Conservation (phyloP, 2,113 vertebrate species). For the Etia nguti region DNA sequence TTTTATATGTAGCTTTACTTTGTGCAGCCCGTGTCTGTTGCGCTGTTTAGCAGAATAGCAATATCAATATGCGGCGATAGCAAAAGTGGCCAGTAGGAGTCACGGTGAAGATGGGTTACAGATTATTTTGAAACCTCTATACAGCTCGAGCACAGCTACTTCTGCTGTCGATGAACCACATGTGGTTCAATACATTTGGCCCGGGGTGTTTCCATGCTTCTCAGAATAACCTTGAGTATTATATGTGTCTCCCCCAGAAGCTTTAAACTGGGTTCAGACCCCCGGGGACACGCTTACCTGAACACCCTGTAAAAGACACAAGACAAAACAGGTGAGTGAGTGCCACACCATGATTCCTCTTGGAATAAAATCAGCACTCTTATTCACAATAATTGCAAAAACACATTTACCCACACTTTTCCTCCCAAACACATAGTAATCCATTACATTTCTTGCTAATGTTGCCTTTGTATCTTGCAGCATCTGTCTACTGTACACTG, state of each 20-base stretch:
- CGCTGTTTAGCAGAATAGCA: not conserved
- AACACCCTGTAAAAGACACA: fast-evolving
- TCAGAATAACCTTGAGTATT: not conserved
- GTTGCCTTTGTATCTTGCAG: not conserved
- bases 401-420: not conserved
- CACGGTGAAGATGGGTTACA: fast-evolving
- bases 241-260: not conserved
- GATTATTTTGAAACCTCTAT: not conserved
- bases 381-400: not conserved
- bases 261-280: not conserved
- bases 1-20: not conserved
- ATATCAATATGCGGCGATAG: fast-evolving
- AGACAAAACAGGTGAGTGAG: fast-evolving
- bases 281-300: not conserved
- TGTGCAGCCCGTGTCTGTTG: not conserved
- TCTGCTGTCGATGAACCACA: not conserved
- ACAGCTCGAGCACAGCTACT: fast-evolving
- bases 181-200: not conserved
- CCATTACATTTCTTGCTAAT: not conserved
- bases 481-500: not conserved
- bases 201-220: not conserved
- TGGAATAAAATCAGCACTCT: not conserved
- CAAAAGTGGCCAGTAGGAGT: fast-evolving
- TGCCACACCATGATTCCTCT: not conserved
- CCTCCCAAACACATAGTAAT: fast-evolving